Evolutionary conservation across 2,888 invertebrate species (phyloP), one percentile per base, ranked within the genome.

Genomic region (Camptogramma bilineatum): DNA sequence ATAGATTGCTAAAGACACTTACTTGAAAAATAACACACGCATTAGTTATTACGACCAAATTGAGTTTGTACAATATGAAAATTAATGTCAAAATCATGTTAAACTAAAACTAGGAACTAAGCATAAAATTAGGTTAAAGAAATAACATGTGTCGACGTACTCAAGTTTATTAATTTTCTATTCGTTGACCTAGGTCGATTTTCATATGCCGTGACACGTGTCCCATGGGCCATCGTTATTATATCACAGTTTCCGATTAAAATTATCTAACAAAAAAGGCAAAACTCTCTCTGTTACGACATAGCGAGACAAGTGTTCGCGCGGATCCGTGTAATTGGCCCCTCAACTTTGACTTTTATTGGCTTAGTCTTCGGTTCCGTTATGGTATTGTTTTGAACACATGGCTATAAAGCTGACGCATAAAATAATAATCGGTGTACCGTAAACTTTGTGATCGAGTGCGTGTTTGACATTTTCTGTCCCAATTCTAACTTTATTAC

Each of bases 241-340:
- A 66, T 70, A 64, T 69, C 66, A 71, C 8, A 65, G 51, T 62
- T 53, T 64, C 57, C 59, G 44, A 67, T 69, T 65, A 69, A 58
- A 64, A 70, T 63, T 50, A 68, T 66, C 62, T 63, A 66, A 67
- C 70, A 57, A 69, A 69, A 61, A 55, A 44, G 39, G 51, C 39
- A 74, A 75, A 83, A 77, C 77, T 84, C 81, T 82, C 81, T 79
- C 77, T 71, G 72, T 84, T 83, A 77, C 81, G 77, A 77, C 77
- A 81, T 53, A 48, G 19, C 57, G 75, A 75, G 80, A 74, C 79
- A 80, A 79, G 72, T 79, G 73, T 60, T 67, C 56, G 69, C 58
- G 66, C 75, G 72, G 70, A 73, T 73, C 66, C 69, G 50, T 58
- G 58, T 54, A 69, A 59, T 62, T 60, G 57, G 39, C 24, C 54